Evolutionary conservation across 2,888 invertebrate genomes (phyloP).

Genomic region (Agrilus mali): DNA sequence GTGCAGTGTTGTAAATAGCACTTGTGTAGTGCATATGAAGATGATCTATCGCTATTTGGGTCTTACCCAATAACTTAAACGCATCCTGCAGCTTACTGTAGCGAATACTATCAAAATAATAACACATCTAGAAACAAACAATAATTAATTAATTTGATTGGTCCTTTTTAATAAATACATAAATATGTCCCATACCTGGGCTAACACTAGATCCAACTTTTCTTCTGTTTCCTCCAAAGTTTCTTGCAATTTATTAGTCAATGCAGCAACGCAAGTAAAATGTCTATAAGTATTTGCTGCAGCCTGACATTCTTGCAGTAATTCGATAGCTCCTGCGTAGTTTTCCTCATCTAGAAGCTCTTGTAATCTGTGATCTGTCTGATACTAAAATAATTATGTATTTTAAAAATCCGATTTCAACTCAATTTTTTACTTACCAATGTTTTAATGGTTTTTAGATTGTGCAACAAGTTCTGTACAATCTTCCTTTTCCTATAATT

Average conservation of each 20-base stretch:
- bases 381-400: constrained; percentile 43
- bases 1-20: constrained; percentile 73
- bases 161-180: background rate
- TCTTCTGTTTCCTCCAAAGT: constrained; percentile 85
- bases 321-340: constrained; percentile 80
- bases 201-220: constrained; percentile 75
- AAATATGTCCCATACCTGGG: constrained; percentile 43
- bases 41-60: constrained; percentile 77
- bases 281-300: constrained; percentile 76
- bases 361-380: constrained; percentile 73
- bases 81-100: constrained; percentile 80
- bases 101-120: constrained; percentile 62
- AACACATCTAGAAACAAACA: constrained; percentile 36
- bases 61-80: constrained; percentile 80
- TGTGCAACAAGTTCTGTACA: constrained; percentile 65
- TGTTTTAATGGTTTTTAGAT: constrained; percentile 67
- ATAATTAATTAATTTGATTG: constrained; percentile 1
- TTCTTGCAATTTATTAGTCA: constrained; percentile 78
- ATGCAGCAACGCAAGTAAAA: constrained; percentile 81
- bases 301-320: constrained; percentile 76
- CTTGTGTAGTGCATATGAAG: constrained; percentile 91
- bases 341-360: constrained; percentile 72
- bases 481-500: constrained; percentile 83
- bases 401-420: background rate
- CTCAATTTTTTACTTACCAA: constrained; percentile 39